phyloP scores from a whole-genome alignment of 2,888 invertebrate species.

The Lymantria dispar region DNA sequence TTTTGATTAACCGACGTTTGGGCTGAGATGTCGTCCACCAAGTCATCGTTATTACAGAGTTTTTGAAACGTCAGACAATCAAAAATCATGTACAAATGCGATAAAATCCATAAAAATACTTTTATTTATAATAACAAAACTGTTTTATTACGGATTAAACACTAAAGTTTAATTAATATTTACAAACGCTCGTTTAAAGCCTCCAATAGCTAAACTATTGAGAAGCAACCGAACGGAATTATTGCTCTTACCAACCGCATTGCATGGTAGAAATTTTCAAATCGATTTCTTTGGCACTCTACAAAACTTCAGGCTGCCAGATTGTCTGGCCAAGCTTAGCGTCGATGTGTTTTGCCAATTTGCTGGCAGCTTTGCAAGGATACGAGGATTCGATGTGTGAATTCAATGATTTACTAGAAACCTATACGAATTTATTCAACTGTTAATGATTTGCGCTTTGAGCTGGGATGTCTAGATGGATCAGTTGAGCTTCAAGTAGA shows the following conservation, averaged over 20 bases:
- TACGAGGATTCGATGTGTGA: conserved; percentile 27
- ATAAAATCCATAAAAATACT: no score
- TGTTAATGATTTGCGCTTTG: conserved; percentile 26
- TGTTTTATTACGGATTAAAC: no score
- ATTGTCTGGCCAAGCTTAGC: conserved; percentile 33
- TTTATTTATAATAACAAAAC: no score
- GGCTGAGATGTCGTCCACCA: no score
- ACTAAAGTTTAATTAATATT: neutral
- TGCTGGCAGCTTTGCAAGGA: conserved; percentile 30
- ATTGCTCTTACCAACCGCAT: conserved; percentile 46
- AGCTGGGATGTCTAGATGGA: neutral
- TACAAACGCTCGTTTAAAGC: conserved; percentile 9
- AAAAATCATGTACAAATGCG: no score
- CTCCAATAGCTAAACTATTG: conserved; percentile 27
- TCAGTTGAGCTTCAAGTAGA: neutral
- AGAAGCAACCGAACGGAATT: conserved; percentile 51
- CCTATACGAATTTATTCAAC: conserved; percentile 21
- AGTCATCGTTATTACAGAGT: no score
- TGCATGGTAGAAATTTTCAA: conserved; percentile 37
- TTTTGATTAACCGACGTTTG: no score
- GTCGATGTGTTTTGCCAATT: conserved; percentile 38
- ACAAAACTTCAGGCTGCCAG: conserved; percentile 26
- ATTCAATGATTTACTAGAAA: conserved; percentile 19
- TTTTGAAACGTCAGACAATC: no score
- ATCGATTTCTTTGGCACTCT: conserved; percentile 47